These are phyloP conservation scores for Girardinichthys multiradiatus DNA, from an alignment of 2,113 vertebrate species.

Conservation along the genomic window DNA sequence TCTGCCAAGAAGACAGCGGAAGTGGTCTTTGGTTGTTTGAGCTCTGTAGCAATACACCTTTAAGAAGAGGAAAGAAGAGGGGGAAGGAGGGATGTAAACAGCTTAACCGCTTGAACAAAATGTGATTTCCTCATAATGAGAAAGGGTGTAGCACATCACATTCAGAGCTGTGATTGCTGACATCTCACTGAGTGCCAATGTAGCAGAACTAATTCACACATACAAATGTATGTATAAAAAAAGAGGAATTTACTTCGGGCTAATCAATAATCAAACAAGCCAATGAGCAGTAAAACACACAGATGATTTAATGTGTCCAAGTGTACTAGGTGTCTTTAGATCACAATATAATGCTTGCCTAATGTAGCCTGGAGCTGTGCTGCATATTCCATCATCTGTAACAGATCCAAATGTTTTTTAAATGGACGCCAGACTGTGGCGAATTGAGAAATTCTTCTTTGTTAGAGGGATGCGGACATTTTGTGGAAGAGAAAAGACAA, in stretches of 20 bases:
- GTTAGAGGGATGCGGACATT: constrained; percentile 33
- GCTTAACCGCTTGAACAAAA: constrained; percentile 59
- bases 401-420: constrained; percentile 19
- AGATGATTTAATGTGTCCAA: constrained; percentile 34
- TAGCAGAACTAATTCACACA: constrained; percentile 74
- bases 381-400: constrained; percentile 30
- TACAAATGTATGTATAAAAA: constrained; percentile 63
- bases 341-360: constrained; percentile 20
- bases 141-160: constrained; percentile 60
- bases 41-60: constrained; percentile 13
- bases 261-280: constrained; percentile 74
- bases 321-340: constrained; percentile 9
- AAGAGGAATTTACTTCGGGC: constrained; percentile 57
- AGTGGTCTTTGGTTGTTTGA: constrained; percentile 36
- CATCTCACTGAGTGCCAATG: constrained; percentile 65
- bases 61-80: not conserved
- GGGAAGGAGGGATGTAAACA: constrained; percentile 33
- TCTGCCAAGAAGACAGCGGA: constrained; percentile 24
- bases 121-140: constrained; percentile 66
- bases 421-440: constrained; percentile 12
- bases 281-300: constrained; percentile 65
- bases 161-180: constrained; percentile 66
- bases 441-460: constrained; percentile 16
- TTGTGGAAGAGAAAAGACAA: constrained; percentile 26
- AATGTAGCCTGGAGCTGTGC: constrained; percentile 24